Evolutionary conservation across 2,888 invertebrate species (phyloP), one percentile per base, ranked within the genome.

Genomic region (Acrobasis consociella): DNA sequence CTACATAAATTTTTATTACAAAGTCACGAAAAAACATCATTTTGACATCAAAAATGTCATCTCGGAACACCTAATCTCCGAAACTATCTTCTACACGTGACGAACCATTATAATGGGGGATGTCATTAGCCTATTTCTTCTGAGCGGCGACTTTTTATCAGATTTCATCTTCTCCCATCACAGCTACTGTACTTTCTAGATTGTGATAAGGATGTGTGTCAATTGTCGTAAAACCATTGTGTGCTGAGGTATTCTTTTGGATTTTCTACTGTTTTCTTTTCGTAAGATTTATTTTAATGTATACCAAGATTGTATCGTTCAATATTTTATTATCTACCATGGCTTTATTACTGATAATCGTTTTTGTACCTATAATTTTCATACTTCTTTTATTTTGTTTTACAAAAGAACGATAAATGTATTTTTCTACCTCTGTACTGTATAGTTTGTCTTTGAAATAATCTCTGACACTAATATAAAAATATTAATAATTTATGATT

Each of bases 91-190:
- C 77, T 73, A 77, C 80, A 89, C 89, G 90, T 89, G 87, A 89
- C 88, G 86, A 81, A 83, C 78, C 84, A 83, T 75, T 74, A 75
- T 90, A 89, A 90, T 88, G 83, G 80, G 80, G 76, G 78, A 80
- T 80, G 81, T 83, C 87, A 87, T 89, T 89, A 90, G 83, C 86
- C 89, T 84, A 88, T 89, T 86, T 81, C 81, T 78, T 76, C 74
- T 76, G 77, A 73, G 65, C 70, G 69, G 73, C 70, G 73, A 73
- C 66, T 65, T 71, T 78, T 86, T 89, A 89, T 89, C 89, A 77
- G 80, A 85, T 82, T 68, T 68, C 72, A 56, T 76, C 73, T 74
- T 73, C 74, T 80, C 77, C 81, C 79, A 80, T 76, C 77, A 80
- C 80, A 77, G 77, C 74, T 76, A 75, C 76, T 72, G 79, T 71